Base-by-base conservation (phyloP, 2,888 invertebrate species). In the Heliconius sara region DNA sequence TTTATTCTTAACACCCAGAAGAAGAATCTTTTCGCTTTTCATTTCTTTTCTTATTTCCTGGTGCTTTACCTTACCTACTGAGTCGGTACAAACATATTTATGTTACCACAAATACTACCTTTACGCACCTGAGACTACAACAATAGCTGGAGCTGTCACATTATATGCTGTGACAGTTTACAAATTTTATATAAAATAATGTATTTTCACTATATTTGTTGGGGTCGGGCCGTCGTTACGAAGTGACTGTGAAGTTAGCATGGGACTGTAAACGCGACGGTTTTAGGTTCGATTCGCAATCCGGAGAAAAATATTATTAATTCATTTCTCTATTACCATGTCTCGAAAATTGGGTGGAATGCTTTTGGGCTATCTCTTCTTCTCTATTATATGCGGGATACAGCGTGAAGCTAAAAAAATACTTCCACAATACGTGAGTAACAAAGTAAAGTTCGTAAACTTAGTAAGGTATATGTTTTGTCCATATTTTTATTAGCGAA, bases 61-160 rank as follows among this genome's bases (percentile, higher is more conserved):
- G 22, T 22, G 3, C 1, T 0, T 3, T 34, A 30, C 22, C n/a
- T 39, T 13, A 34, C 67, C 30, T 6, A 68, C 68, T 13, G 68
- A n/a, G 68, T 43, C 68, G 16, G 16, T 68, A 68, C 7, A 70
- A 67, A 70, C 19, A 70, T 47, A 70, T 70, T 70, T 70, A 43
- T 19, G 70, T 2, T 70, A 25, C 13, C 25, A 47, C 43, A 70
- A 70, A 70, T 47, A 70, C 25, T 70, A 25, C 43, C 43, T 47
- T 0, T 22, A 47, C 70, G 43, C 70, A 70, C 70, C 70, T 70
- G 70, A 47, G 70, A 70, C 70, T 43, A 47, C 70, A 34, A 67
- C 34, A 70, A 47, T 70, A 68, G 43, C 39, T 68, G 25, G 13
- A 19, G 43, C 47, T 47, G 70, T 70, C 70, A 70, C 16, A 47